Conservation (phyloP, 2,113 vertebrate genomes). For the Jacana jacana region DNA sequence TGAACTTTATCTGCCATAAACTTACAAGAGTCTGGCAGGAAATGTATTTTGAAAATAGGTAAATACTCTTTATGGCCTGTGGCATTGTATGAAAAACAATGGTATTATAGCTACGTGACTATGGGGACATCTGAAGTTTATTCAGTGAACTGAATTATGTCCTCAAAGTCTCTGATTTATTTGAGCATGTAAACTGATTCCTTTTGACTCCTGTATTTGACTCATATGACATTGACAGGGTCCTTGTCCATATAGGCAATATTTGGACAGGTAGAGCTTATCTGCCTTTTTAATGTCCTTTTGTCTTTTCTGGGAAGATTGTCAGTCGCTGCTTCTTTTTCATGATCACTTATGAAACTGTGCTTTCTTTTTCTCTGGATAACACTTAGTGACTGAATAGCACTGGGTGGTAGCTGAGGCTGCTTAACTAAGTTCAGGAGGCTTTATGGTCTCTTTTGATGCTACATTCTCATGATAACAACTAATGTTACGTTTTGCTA, state of each 20-base stretch:
- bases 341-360: not conserved
- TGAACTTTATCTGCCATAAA: not conserved
- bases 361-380: not conserved
- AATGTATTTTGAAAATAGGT: not conserved
- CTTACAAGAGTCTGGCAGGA: not conserved
- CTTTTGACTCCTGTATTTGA: not conserved
- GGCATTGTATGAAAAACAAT: not conserved
- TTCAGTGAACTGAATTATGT: not conserved
- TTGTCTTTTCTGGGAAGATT: not conserved
- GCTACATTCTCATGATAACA: not conserved
- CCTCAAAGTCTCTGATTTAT: not conserved
- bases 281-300: not conserved
- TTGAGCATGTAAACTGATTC: not conserved
- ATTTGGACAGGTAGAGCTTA: not conserved
- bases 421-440: not conserved
- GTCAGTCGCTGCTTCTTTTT: not conserved
- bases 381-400: not conserved
- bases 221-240: not conserved
- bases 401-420: not conserved
- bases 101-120: not conserved
- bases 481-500: not conserved
- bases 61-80: not conserved
- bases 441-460: not conserved
- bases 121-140: not conserved
- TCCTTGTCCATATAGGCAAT: not conserved